Evolutionary conservation across 2,797 vertebrate species (phyloP), one percentile per base, ranked within the genome.

Genomic region (Pogonophryne albipinna): DNA sequence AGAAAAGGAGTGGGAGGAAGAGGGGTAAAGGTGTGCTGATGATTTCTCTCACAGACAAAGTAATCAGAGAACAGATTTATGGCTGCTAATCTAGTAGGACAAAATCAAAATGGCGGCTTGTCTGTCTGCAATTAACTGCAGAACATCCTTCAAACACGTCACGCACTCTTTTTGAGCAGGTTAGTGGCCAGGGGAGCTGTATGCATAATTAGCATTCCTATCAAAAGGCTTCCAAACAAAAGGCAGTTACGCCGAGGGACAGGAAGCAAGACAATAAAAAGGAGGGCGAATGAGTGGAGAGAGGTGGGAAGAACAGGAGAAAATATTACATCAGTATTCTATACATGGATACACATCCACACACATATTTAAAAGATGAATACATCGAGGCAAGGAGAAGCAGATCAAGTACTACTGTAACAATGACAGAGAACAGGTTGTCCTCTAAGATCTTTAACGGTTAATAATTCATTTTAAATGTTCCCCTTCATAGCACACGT

Each of bases 201-300:
- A 41, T 44, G 53, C 56, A 51, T 45, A 85, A 80, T 85, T 63
- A 81, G 79, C 69, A 80, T 73, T 66, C 72, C 44, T 74, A 67
- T 82, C 74, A 87, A 84, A 91, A 83, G 79, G 58, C 74, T 71
- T 83, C 50, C 55, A 75, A 74, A 73, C 71, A 72, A 85, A 78
- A 78, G 75, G 57, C 75, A 58, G 60, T 71, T 63, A 57, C 63
- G 78, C 59, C 66, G 74, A 83, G 74, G 58, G 42, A 88, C 31
- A 47, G 41, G 34, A 50, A 47, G 70, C 45, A 74, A 80, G 59
- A 78, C 66, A 76, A 69, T 60, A 70, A 16, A 51, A 79, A 65
- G 42, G 44, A 75, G 50, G 70, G 60, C 3, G 19, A 80, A 58
- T 71, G 70, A 79, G 61, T 63, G 62, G 61, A 61, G 23, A 51